phyloP scores from a whole-genome alignment of 2,888 invertebrate species.

The Formica aserva region DNA sequence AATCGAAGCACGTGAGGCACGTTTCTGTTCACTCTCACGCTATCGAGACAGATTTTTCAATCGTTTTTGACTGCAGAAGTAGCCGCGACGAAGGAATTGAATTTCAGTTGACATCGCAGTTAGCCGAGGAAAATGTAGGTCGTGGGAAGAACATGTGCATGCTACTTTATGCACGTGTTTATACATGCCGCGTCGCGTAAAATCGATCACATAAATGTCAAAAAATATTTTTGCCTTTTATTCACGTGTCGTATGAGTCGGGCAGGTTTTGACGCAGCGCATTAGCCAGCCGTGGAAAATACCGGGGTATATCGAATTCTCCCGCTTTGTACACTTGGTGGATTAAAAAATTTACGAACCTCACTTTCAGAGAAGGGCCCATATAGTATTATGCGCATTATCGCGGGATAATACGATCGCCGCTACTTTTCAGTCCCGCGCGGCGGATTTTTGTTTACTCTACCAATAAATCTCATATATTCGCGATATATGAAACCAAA shows the following conservation, averaged over 20 bases:
- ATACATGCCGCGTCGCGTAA: background rate
- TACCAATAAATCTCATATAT: constrained; percentile 49
- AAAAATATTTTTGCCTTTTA: constrained; percentile 21
- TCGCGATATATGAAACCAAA: constrained; percentile 50
- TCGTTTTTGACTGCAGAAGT: constrained; percentile 42
- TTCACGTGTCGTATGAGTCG: background rate
- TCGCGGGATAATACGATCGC: constrained; percentile 70
- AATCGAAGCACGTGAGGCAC: constrained; percentile 3
- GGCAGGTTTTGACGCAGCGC: background rate
- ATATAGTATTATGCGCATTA: constrained; percentile 67
- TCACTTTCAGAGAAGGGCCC: constrained; percentile 28
- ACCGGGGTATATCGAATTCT: background rate
- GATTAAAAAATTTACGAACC: constrained; percentile 35
- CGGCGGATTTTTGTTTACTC: constrained; percentile 50
- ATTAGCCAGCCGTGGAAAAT: constrained; percentile 3
- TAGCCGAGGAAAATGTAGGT: constrained; percentile 29
- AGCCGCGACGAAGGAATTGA: background rate
- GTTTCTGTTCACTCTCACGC: background rate
- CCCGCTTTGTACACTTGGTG: background rate
- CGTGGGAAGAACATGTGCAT: background rate
- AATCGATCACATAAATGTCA: constrained; percentile 19
- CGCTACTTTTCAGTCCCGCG: constrained; percentile 68
- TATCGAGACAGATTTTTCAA: constrained; percentile 25
- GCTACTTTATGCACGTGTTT: constrained; percentile 7
- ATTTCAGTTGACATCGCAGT: constrained; percentile 19